Evolutionary conservation across 2,888 invertebrate genomes (phyloP).

Genomic region (Leptogaster cylindrica): DNA sequence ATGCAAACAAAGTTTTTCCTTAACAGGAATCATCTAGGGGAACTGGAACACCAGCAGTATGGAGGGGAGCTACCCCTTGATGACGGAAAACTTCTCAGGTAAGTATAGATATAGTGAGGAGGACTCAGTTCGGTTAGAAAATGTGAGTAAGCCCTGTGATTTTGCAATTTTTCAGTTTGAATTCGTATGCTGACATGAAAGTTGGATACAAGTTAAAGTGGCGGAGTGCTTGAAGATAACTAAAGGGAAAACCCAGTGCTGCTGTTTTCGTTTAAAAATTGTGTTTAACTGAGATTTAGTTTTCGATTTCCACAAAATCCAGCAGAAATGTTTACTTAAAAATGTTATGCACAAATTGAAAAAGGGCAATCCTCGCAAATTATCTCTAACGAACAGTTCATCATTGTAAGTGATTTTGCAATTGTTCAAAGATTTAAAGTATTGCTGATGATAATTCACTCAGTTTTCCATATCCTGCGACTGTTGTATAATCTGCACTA

Average conservation of each 20-base stretch:
- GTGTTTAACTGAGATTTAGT: too few species aligned
- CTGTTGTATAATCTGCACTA: too few species aligned
- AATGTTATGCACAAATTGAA: too few species aligned
- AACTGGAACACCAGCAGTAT: background rate
- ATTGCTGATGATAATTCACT: too few species aligned
- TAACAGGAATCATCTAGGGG: background rate
- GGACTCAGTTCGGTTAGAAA: background rate
- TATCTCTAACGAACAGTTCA: too few species aligned
- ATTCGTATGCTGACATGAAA: constrained; percentile 26
- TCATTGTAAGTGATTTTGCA: too few species aligned
- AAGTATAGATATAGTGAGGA: background rate
- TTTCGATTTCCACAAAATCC: too few species aligned
- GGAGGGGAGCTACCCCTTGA: background rate
- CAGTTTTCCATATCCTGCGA: too few species aligned
- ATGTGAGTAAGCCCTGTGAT: constrained; percentile 25
- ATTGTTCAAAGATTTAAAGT: too few species aligned
- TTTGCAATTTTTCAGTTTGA: constrained; percentile 32
- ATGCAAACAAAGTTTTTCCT: background rate
- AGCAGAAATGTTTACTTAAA: too few species aligned
- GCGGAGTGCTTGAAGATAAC: background rate
- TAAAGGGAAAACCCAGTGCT: background rate
- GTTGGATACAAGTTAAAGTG: constrained; percentile 23
- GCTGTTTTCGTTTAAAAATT: too few species aligned
- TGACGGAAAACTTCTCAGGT: background rate
- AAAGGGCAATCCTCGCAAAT: too few species aligned